Percentiles rank a stretch among this genome's conserved stretches.
Conservation (phyloP, 1,140 invertebrate species). For the Zophobas morio region DNA sequence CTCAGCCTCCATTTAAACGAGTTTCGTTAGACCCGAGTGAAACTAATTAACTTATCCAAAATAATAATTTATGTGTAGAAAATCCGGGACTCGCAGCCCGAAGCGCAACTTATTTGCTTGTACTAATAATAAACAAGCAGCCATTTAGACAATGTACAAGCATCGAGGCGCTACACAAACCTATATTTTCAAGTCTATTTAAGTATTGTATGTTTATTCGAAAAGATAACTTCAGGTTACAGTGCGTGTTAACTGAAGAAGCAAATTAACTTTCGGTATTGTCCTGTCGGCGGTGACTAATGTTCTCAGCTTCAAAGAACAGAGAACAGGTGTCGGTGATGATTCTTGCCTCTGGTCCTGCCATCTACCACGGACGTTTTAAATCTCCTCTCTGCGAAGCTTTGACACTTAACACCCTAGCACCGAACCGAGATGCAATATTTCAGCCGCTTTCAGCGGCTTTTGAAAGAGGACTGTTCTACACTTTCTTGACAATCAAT, state of each 20-base stretch:
- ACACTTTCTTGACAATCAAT: conserved; percentile 16
- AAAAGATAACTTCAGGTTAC: conserved; percentile 49
- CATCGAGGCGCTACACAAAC: conserved; percentile 49
- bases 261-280: conserved; percentile 62
- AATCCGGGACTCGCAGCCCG: conserved; percentile 31
- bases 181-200: conserved; percentile 54
- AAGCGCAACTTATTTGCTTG: conserved; percentile 35
- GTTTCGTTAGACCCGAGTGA: conserved; percentile 37
- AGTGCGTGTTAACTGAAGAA: conserved; percentile 59
- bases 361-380: conserved; percentile 21
- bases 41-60: conserved; percentile 50
- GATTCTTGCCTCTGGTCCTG: conserved; percentile 45
- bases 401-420: conserved; percentile 25
- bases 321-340: conserved; percentile 47
- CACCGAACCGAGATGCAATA: not conserved
- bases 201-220: conserved; percentile 56
- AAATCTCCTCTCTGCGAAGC: conserved; percentile 3
- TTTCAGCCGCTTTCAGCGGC: not conserved
- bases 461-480: not conserved
- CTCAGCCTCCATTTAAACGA: conserved; percentile 32
- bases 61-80: conserved; percentile 46
- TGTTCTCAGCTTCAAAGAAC: conserved; percentile 41
- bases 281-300: conserved; percentile 55
- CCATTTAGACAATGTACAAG: conserved; percentile 49
- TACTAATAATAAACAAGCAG: conserved; percentile 41